phyloP scores from a whole-genome alignment of 2,113 vertebrate genomes.

The Channa argus region DNA sequence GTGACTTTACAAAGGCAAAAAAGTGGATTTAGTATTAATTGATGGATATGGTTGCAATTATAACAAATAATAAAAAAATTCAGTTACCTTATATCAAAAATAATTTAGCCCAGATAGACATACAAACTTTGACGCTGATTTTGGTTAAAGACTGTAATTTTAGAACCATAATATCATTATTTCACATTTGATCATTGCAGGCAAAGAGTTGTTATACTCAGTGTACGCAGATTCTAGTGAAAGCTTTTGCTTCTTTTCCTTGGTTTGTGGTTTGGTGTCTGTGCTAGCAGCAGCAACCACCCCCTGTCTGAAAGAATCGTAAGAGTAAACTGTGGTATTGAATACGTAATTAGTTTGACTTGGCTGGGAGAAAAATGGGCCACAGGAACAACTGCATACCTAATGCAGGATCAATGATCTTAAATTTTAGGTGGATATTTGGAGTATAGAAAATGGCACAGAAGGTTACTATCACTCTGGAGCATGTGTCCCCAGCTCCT shows the following conservation, averaged over 20 bases:
- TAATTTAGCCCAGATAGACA: neutral
- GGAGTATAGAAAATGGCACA: neutral
- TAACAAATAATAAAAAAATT: too few species aligned
- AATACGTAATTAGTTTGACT: neutral
- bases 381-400: neutral
- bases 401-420: neutral
- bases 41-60: too few species aligned
- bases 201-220: neutral
- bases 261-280: neutral
- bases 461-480: neutral
- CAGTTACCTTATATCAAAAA: too few species aligned
- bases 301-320: neutral
- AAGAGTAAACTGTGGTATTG: neutral
- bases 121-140: neutral
- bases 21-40: too few species aligned
- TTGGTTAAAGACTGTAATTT: neutral
- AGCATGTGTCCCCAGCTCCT: neutral
- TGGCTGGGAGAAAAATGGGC: neutral
- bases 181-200: neutral
- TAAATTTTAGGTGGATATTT: neutral
- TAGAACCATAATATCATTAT: neutral
- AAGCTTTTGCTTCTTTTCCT: neutral
- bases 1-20: too few species aligned
- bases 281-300: neutral
- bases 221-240: too few species aligned